phyloP scores from a whole-genome alignment of 2,113 vertebrate species.

The Ceyx melanurus region DNA sequence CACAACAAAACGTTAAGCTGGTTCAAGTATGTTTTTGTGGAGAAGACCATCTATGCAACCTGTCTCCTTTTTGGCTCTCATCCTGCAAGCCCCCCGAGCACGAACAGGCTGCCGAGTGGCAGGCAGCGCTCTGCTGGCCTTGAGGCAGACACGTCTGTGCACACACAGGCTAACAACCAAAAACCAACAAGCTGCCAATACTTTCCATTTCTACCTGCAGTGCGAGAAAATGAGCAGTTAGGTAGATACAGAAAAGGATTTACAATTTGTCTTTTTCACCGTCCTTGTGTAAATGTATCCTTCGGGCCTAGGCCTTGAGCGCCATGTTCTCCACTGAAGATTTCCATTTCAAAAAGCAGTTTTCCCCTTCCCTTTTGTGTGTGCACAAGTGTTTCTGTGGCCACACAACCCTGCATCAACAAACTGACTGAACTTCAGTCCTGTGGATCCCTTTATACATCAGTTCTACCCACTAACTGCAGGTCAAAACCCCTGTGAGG shows the following conservation, averaged over 20 bases:
- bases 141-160: neutral
- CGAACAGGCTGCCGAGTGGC: neutral
- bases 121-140: neutral
- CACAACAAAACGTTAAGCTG: neutral
- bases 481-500: neutral
- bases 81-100: fast-evolving
- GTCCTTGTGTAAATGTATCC: neutral
- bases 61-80: neutral
- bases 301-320: neutral
- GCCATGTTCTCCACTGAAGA: neutral
- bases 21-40: neutral
- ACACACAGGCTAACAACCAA: neutral
- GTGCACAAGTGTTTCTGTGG: neutral
- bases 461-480: neutral
- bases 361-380: neutral
- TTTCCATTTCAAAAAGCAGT: neutral
- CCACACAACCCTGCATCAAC: neutral
- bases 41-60: neutral
- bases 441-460: neutral
- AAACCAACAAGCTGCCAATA: neutral
- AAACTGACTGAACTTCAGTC: neutral
- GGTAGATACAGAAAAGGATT: neutral
- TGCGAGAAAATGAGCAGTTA: neutral
- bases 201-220: neutral
- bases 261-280: neutral